Evolutionary conservation across 2,888 invertebrate genomes (phyloP), one percentile per base, ranked within the genome.

Genomic region (Stenoptilia bipunctidactyla): DNA sequence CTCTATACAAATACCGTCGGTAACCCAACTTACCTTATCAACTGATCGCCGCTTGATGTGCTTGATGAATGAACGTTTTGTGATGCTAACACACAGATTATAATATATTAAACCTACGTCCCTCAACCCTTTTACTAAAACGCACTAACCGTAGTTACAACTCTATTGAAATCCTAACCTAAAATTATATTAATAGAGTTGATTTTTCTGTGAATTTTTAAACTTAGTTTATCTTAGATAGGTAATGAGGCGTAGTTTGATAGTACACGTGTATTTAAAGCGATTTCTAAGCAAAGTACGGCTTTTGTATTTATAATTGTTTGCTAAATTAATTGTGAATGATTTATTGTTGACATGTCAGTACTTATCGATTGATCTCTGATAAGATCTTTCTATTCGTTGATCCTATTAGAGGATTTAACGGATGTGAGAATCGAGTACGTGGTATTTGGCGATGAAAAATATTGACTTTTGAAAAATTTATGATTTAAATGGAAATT

Each of bases 11-110:
- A 49, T 55, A 45, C 34, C n/a, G 45, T 46, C 47, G 42, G 30
- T n/a, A 49, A 45, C 46, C 44, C 55, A 57, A 50, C 58, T 51
- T 57, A 55, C 52, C 50, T 70, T 73, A 68, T 75, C 74, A 63
- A 3, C 20, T 45, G 46, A 49, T 52, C 66, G 61, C 56, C 44
- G 56, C 20, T 61, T 71, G 73, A 75, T 73, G 68, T 67, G 58
- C 60, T 55, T 74, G 80, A 80, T 79, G 79, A 80, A 82, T 75
- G 74, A 69, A 76, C 63, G 73, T 72, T 79, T 79, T 80, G 77
- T 77, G 72, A 77, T 79, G 76, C 57, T 63, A 68, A 71, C 69
- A 55, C 55, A 43, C 53, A 53, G 60, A 56, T 57, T 56, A 58
- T n/a, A n/a, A n/a, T 49, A 51, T 48, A 46, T 49, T 54, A 55